Evolutionary conservation across 2,888 invertebrate genomes (phyloP), one percentile per base, ranked within the genome.

Genomic region (Mythimna pallens): DNA sequence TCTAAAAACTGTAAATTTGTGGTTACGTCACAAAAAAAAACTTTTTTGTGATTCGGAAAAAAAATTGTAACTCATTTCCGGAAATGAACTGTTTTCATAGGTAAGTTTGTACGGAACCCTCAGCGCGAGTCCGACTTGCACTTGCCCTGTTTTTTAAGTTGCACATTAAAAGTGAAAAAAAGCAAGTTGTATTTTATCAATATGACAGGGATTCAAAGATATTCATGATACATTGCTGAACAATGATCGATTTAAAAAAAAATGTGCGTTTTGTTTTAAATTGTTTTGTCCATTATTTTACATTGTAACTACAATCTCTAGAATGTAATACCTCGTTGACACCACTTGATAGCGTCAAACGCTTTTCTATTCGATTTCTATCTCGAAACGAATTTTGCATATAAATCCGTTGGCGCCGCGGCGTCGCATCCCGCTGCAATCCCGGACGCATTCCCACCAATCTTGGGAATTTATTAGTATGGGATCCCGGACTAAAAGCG

Each of bases 361-460:
- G 74, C 55, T 85, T 81, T 88, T 86, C 85, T 85, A 85, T 88
- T 88, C 86, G 81, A 88, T 86, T 86, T 86, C 78, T 86, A 82
- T 83, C 81, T 81, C 61, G 71, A 81, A 88, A 88, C 86, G 87
- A 89, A 88, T 89, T 89, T 91, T 89, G 86, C 89, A 91, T 90
- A 89, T 89, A 91, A 89, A 91, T 90, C 85, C 85, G 70, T 73
- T 86, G 93, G 92, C 93, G 93, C 92, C 93, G 77, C 79, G 75
- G 83, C 84, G 92, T 86, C 92, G 89, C 89, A 87, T 84, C 86
- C 73, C 84, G 81, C 81, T 89, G 90, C 88, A 87, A 86, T 86
- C 86, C 87, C 85, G 88, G 86, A 86, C 88, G 85, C 88, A 80
- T 87, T 87, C 86, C 79, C 78, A 81, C 84, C 83, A 80, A 85